A percentile compares a stretch with the other conserved stretches of the same genome.
Evolutionary conservation across 2,113 vertebrate species (phyloP).

Genomic region (Kryptolebias marmoratus): DNA sequence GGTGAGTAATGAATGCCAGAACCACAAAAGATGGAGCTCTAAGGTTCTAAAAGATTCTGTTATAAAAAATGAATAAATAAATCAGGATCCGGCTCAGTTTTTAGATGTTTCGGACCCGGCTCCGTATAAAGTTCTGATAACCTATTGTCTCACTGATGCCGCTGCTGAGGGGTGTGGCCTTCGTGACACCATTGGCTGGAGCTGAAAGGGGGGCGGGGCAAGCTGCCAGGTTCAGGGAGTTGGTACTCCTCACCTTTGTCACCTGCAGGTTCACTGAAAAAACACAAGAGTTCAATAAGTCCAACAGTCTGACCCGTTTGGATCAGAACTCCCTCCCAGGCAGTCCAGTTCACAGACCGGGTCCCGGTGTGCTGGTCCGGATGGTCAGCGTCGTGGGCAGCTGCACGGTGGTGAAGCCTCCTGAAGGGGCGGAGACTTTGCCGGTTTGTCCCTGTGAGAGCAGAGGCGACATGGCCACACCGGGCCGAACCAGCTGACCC

Average conservation of each 20-base stretch:
- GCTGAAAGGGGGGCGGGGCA: constrained; percentile 32
- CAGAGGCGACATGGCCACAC: constrained; percentile 85
- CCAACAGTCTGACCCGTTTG: accelerated
- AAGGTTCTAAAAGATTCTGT: too few species aligned
- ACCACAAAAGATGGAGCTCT: too few species aligned
- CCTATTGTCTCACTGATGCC: not conserved
- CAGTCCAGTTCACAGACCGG: constrained; percentile 36
- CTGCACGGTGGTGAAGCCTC: constrained; percentile 83
- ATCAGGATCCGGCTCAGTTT: too few species aligned
- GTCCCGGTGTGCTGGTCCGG: constrained; percentile 80
- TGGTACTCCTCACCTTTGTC: constrained; percentile 39
- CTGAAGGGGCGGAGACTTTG: constrained; percentile 56
- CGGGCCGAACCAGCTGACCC: constrained; percentile 84
- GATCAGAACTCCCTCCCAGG: not conserved
- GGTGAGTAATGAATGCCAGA: too few species aligned
- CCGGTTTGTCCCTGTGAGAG: constrained; percentile 61
- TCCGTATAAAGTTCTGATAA: not conserved
- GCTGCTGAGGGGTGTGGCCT: constrained; percentile 11
- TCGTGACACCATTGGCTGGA: constrained; percentile 54
- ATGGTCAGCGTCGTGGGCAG: constrained; percentile 91
- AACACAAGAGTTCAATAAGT: not conserved
- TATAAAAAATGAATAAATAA: too few species aligned
- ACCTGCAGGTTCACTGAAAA: constrained; percentile 56
- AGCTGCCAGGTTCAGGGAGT: constrained; percentile 50
- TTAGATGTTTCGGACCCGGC: not conserved